Conservation (phyloP, 2,888 invertebrate species). For the Busseola fusca region DNA sequence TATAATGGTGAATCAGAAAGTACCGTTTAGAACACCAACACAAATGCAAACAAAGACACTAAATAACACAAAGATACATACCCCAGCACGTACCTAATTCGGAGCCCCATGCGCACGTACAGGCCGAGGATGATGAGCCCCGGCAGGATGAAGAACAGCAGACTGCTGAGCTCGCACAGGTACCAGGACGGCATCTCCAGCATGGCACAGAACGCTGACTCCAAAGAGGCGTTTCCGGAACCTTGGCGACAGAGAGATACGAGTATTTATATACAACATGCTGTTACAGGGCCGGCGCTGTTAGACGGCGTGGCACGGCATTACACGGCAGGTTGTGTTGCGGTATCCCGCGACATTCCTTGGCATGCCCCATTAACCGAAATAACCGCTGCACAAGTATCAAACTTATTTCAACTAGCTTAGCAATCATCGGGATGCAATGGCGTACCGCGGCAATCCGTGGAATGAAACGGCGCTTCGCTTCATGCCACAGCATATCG, state of each 20-base stretch:
- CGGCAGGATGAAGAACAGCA: slow-evolving; percentile 94
- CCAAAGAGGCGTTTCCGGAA: slow-evolving; percentile 80
- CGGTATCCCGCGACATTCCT: too few relatives aligned
- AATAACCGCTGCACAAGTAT: too few relatives aligned
- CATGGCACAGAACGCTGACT: slow-evolving; percentile 96
- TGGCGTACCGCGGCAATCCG: too few relatives aligned
- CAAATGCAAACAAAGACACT: background rate
- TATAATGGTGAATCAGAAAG: background rate
- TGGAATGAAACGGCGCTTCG: too few relatives aligned
- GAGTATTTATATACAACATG: background rate
- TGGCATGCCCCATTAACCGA: too few relatives aligned
- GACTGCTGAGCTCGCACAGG: slow-evolving; percentile 94
- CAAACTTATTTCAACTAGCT: too few relatives aligned
- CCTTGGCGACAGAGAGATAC: slow-evolving; percentile 61
- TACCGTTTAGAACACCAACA: background rate
- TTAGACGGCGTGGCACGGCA: too few relatives aligned
- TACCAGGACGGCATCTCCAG: slow-evolving; percentile 89
- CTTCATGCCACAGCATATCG: too few relatives aligned
- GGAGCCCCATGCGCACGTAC: slow-evolving; percentile 93
- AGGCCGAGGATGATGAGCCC: slow-evolving; percentile 92
- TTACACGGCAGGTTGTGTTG: too few relatives aligned
- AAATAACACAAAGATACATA: slow-evolving; percentile 65
- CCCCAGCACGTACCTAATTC: slow-evolving; percentile 89
- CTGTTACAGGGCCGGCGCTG: too few relatives aligned
- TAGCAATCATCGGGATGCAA: too few relatives aligned